phyloP scores from a whole-genome alignment of 2,113 vertebrate species.

The Cebus imitator region DNA sequence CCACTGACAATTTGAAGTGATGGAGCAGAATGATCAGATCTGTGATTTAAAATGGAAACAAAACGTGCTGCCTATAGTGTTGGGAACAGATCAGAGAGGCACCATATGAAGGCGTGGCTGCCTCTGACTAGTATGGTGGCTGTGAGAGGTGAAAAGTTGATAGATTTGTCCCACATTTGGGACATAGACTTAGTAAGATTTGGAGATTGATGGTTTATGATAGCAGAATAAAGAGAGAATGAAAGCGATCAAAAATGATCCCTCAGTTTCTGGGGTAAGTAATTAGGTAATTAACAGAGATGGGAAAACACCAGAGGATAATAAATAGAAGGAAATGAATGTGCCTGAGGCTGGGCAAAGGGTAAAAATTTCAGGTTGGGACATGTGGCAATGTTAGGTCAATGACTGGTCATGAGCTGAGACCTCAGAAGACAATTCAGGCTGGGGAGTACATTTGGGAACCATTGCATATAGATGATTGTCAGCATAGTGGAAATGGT shows the following conservation, averaged over 20 bases:
- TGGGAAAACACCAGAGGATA: background rate
- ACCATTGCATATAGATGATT: background rate
- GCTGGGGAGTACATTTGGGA: background rate
- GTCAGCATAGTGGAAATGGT: background rate
- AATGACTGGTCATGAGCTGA: background rate
- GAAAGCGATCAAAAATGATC: background rate
- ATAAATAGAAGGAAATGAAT: background rate
- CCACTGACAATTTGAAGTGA: background rate
- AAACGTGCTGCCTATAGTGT: background rate
- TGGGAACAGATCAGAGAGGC: background rate
- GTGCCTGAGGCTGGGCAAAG: background rate
- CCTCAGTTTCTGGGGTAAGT: background rate
- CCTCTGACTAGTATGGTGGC: background rate
- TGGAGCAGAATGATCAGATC: background rate
- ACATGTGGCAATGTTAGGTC: background rate
- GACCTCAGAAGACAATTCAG: background rate
- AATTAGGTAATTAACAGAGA: background rate
- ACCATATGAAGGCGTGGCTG: fast-evolving
- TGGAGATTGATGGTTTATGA: background rate
- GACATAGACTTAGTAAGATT: background rate
- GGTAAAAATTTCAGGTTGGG: background rate
- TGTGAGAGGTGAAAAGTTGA: too few species aligned
- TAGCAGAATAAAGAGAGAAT: background rate
- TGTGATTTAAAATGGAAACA: background rate
- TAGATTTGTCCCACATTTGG: background rate